Conservation (phyloP, 2,113 vertebrate genomes). For the Climacteris rufus region DNA sequence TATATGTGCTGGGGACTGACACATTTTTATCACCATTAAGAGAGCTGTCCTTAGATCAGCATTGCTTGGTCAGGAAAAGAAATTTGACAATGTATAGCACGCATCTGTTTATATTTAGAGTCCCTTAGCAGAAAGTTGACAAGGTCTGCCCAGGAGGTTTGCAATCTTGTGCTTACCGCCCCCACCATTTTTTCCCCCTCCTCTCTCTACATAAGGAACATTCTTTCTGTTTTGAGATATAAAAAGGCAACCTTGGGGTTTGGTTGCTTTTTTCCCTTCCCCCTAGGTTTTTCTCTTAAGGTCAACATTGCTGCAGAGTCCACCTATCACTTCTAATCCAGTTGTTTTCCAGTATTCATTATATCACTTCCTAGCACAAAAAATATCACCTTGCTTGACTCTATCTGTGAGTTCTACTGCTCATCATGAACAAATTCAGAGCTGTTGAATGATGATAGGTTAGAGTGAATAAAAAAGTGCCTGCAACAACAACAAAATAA, state of each 20-base stretch:
- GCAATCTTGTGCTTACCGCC: neutral
- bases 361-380: conserved; percentile 61
- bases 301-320: conserved; percentile 30
- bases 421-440: conserved; percentile 81
- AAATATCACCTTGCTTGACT: conserved; percentile 67
- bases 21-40: neutral
- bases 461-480: conserved; percentile 81
- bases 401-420: conserved; percentile 76
- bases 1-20: neutral
- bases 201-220: neutral
- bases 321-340: conserved; percentile 11
- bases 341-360: conserved; percentile 13
- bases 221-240: neutral
- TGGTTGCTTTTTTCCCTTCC: neutral
- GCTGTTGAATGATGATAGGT: conserved; percentile 83
- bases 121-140: neutral
- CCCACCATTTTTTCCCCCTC: fast-evolving
- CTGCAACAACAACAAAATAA: conserved; percentile 83
- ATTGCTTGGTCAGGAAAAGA: neutral
- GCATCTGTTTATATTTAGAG: neutral
- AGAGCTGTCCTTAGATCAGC: neutral
- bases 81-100: neutral
- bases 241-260: neutral
- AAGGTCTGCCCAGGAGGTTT: neutral
- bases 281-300: conserved; percentile 32